These are phyloP conservation scores for Ornithoptera alexandrae DNA, from an alignment of 2,888 invertebrate genomes.

Conservation along the genomic window DNA sequence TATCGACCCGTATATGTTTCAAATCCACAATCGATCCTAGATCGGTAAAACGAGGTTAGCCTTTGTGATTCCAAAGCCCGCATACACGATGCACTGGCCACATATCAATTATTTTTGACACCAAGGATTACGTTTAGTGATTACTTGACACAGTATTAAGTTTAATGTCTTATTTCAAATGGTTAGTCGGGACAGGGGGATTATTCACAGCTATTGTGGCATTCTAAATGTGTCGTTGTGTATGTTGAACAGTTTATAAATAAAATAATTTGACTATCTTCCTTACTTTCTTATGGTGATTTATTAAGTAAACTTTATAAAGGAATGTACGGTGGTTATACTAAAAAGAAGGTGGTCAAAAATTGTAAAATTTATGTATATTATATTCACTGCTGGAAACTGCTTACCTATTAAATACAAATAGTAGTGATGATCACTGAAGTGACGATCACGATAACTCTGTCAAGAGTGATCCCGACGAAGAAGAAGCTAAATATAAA, in stretches of 20 bases:
- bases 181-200: slow-evolving; percentile 36
- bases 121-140: slow-evolving; percentile 57
- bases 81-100: slow-evolving; percentile 63
- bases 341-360: neutral
- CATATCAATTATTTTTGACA: slow-evolving; percentile 75
- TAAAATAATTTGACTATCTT: neutral
- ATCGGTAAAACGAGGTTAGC: slow-evolving; percentile 55
- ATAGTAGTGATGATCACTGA: no score
- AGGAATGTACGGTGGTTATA: neutral
- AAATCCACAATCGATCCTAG: slow-evolving; percentile 55
- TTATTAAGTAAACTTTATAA: neutral
- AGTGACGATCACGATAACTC: no score
- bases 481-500: no score
- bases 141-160: slow-evolving; percentile 66
- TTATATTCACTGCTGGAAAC: neutral
- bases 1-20: slow-evolving; percentile 58
- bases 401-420: no score
- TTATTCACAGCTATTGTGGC: slow-evolving; percentile 29
- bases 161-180: slow-evolving; percentile 63
- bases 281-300: neutral
- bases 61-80: slow-evolving; percentile 61
- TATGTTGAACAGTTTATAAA: slow-evolving; percentile 10
- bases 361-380: neutral
- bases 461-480: no score
- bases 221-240: slow-evolving; percentile 12